phyloP scores from a whole-genome alignment of 2,888 invertebrate genomes.

The Scaptomyza parva region DNA sequence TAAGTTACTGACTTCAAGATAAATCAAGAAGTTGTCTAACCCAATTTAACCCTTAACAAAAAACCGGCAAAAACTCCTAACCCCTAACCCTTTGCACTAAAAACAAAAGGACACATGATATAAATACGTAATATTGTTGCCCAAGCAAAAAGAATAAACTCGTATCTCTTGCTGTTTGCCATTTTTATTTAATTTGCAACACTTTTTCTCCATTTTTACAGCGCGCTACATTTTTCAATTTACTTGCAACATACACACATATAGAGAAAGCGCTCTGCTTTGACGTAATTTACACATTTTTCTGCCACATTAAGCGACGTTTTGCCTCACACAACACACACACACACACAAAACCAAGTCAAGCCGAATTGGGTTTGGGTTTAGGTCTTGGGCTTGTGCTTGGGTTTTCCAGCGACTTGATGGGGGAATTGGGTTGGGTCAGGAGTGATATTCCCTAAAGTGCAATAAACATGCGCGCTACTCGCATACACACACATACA shows the following conservation, averaged over 20 bases:
- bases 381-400: neutral
- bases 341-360: constrained; percentile 16
- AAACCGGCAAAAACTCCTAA: neutral
- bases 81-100: neutral
- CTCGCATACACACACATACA: constrained; percentile 38
- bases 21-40: neutral
- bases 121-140: constrained; percentile 24
- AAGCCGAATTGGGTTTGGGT: constrained; percentile 31
- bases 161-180: constrained; percentile 65
- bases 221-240: constrained; percentile 74
- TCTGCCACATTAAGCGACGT: constrained; percentile 79
- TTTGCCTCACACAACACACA: constrained; percentile 42
- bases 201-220: constrained; percentile 62
- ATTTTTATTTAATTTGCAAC: constrained; percentile 74
- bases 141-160: constrained; percentile 8
- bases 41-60: neutral
- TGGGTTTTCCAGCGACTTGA: constrained; percentile 28
- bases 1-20: neutral
- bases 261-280: constrained; percentile 32
- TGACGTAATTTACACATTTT: constrained; percentile 78
- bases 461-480: constrained; percentile 78
- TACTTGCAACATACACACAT: constrained; percentile 43
- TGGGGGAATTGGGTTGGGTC: constrained; percentile 42
- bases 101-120: constrained; percentile 1
- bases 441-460: constrained; percentile 71